phyloP scores from a whole-genome alignment of 2,797 vertebrate genomes.

The Aphelocoma californica region DNA sequence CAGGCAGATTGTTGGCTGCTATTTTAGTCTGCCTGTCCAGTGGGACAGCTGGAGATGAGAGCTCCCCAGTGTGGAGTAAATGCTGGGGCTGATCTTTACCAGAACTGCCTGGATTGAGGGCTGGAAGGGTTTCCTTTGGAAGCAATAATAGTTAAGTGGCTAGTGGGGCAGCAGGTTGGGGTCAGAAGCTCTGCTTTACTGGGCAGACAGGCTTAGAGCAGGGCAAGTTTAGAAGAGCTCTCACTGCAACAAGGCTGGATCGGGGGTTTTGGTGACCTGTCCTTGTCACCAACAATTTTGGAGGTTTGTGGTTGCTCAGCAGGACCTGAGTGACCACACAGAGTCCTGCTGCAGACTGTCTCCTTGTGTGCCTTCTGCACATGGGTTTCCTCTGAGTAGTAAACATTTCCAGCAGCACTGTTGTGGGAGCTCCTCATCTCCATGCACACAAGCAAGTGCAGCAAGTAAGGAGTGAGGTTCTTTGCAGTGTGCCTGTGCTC shows the following conservation, averaged over 20 bases:
- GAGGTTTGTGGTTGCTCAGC: neutral
- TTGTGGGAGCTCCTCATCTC: neutral
- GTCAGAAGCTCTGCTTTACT: neutral
- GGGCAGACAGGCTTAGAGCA: neutral
- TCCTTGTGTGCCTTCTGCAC: neutral
- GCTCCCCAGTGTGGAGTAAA: neutral
- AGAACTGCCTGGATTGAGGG: neutral
- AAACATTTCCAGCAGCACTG: neutral
- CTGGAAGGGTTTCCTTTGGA: neutral
- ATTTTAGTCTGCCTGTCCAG: neutral
- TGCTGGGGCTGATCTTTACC: neutral
- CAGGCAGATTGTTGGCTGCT: conserved; percentile 7
- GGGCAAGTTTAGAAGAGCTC: neutral
- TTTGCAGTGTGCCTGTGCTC: neutral
- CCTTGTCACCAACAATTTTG: neutral
- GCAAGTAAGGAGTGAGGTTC: accelerated
- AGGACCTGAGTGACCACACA: neutral
- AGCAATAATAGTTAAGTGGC: neutral
- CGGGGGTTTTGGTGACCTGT: neutral
- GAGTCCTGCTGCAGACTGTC: neutral
- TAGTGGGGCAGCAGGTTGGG: neutral
- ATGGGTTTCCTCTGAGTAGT: neutral
- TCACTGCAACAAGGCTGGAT: neutral
- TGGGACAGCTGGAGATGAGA: neutral
- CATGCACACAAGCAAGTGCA: accelerated